Base-by-base conservation (phyloP, 2,113 vertebrate genomes). In the Potamarius usumacintae region DNA sequence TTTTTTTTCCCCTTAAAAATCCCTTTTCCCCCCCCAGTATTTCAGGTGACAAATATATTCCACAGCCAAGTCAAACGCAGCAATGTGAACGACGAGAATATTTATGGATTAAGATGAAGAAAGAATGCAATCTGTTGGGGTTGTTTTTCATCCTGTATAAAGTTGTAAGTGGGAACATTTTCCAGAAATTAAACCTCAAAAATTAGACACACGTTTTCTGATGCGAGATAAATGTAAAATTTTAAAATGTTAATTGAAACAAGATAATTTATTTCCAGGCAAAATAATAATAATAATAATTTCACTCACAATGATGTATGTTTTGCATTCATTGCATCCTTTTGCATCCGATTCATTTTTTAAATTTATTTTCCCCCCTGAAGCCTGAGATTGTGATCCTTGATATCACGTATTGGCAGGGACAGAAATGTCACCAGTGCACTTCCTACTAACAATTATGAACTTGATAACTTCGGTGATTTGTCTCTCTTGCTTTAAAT, bases 381-480 rank as follows among this genome's bases (percentile, higher is more conserved):
- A 92, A 90, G 97, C 96, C 97, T 96, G 93, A 97, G 97, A 97
- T 97, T 96, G 96, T 95, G 96, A 97, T 97, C 96, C 94, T 96
- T 94, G 94, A 93, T 96, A 96, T 96, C 96, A 96, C 94, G 95
- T 96, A 96, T 95, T 95, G 96, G 96, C 92, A 91, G 91, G 91
- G 88, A 92, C 77, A 88, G 76, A 92, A 14, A 88, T 83, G 52
- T 86, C 80, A 74, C 72, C 62, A 20, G 82, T 90, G 89, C 87
- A 87, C 87, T 76, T 78, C 76, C 83, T 83, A 76, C 77, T 60
- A 57, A 87, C 27, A 85, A 85, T 58, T 57, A 48, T 34, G 22
- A 72, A 58, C 72, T 63, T 2, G 5, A 79, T 22, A 71, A 50
- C 30, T 11, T 57, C n/a, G 53, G 22, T 60, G 78, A 52, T 52